Evolutionary conservation across 1,140 invertebrate genomes (phyloP), one percentile per base, ranked within the genome.

Genomic region (Drosophila parvula): DNA sequence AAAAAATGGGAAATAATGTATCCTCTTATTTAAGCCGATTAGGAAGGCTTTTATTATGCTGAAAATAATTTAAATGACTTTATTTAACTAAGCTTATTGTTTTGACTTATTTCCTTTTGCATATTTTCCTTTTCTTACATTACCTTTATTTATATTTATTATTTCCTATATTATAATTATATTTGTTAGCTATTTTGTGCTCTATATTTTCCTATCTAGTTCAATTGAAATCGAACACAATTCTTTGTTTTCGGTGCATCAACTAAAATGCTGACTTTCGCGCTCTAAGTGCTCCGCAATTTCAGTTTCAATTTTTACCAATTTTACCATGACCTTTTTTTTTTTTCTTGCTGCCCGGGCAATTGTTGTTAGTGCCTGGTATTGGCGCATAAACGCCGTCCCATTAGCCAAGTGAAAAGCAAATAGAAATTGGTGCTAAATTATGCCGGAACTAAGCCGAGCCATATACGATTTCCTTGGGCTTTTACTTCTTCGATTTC

Each of bases 341-440:
- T 69, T 68, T 22, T 34, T 60, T 18, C 64, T 60, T 18, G 36
- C 48, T 44, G 48, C 53, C 50, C 34, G 62, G 74, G 41, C 83
- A 79, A 88, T 79, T 88, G 67, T 77, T 65, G 62, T 56, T 64
- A 32, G 69, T 71, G 68, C 48, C 32, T 47, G 64, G 34, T 40
- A 70, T 70, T 69, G 68, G 65, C 68, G 51, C 44, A 71, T 71
- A 73, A 73, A 73, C 69, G 64, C 64, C 64, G 60, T 69, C 67
- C 82, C 83, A 86, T 83, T 86, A 88, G 83, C 71, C 77, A 62
- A 80, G 79, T 78, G 80, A 74, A 88, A 86, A 80, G 83, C 79
- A 86, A 86, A 86, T 86, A 86, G 77, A 86, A 86, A 86, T 86
- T 86, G 83, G 83, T 86, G 83, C 83, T 86, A 89, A 86, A 86